Evolutionary conservation across 1,140 invertebrate genomes (phyloP).

Genomic region (Trinorchestia longiramus): DNA sequence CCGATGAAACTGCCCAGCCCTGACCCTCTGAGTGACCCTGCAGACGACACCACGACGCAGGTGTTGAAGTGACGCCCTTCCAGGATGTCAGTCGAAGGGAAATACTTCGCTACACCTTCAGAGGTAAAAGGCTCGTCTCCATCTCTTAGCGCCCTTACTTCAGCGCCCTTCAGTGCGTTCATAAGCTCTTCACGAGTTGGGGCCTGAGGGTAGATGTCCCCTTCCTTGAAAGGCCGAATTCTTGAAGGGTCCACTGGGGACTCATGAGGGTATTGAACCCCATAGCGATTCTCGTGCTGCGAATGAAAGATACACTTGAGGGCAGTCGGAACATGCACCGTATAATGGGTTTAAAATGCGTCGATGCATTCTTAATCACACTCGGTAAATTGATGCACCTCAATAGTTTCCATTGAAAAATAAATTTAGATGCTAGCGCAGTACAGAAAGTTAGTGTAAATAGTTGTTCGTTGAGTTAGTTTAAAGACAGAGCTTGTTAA

Average conservation of each 20-base stretch:
- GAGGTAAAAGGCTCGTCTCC: constrained; percentile 59
- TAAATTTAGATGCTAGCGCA: not conserved
- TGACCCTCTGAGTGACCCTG: constrained; percentile 76
- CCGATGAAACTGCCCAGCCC: constrained; percentile 81
- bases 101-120: constrained; percentile 59
- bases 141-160: constrained; percentile 57
- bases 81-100: constrained; percentile 47
- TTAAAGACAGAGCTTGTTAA: too few relatives aligned
- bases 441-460: not conserved
- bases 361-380: not conserved
- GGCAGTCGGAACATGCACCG: not conserved
- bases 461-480: too few relatives aligned
- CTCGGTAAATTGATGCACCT: not conserved
- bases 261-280: constrained; percentile 63
- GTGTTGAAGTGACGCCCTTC: constrained; percentile 73
- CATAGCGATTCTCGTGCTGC: constrained; percentile 66
- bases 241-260: constrained; percentile 15
- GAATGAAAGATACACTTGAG: not conserved
- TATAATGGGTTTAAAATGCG: too few relatives aligned
- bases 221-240: constrained; percentile 57
- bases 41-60: constrained; percentile 10
- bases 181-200: constrained; percentile 45
- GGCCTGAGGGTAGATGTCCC: constrained; percentile 59
- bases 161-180: constrained; percentile 42
- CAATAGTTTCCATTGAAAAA: not conserved